A percentile compares a stretch with the other conserved stretches of the same genome.
phyloP scores from a whole-genome alignment of 2,113 vertebrate genomes.

The Sclerurus mexicanus region DNA sequence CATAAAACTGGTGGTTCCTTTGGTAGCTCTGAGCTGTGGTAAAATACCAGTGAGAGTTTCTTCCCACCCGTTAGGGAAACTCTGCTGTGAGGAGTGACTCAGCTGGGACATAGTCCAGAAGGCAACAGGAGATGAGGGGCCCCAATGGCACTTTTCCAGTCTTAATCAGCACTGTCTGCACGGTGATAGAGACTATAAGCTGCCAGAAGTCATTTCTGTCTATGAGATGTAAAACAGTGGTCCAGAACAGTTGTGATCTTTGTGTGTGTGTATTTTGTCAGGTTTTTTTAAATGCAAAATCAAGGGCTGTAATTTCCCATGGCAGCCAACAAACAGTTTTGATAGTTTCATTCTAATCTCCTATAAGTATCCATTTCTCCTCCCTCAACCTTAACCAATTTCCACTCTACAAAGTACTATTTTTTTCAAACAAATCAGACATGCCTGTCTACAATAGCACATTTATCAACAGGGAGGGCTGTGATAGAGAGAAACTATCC shows the following conservation, averaged over 20 bases:
- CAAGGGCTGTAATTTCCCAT: not conserved
- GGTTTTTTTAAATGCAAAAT: not conserved
- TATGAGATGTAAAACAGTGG: conserved; percentile 14
- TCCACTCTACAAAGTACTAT: not conserved
- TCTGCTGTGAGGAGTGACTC: conserved; percentile 24
- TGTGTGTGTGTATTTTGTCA: not conserved
- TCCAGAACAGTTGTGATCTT: conserved; percentile 12
- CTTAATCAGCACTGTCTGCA: conserved; percentile 42
- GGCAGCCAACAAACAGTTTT: not conserved
- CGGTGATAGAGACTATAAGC: conserved; percentile 5
- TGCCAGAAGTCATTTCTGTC: conserved; percentile 14
- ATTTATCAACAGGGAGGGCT: not conserved
- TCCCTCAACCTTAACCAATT: not conserved
- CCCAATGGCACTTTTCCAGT: conserved; percentile 24
- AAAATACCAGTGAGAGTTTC: not conserved
- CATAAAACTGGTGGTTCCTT: not conserved
- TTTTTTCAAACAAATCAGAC: not conserved
- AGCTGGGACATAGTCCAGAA: conserved; percentile 35
- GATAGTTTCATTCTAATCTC: conserved; percentile 25
- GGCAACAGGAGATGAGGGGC: conserved; percentile 45
- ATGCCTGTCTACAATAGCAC: not conserved
- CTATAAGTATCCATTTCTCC: conserved; percentile 6
- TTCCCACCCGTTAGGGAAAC: conserved; percentile 16
- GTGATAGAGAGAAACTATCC: not conserved
- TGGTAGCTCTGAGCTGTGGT: not conserved